Evolutionary conservation across 2,113 vertebrate genomes (phyloP), one percentile per base, ranked within the genome.

Genomic region (Rhea americana): DNA sequence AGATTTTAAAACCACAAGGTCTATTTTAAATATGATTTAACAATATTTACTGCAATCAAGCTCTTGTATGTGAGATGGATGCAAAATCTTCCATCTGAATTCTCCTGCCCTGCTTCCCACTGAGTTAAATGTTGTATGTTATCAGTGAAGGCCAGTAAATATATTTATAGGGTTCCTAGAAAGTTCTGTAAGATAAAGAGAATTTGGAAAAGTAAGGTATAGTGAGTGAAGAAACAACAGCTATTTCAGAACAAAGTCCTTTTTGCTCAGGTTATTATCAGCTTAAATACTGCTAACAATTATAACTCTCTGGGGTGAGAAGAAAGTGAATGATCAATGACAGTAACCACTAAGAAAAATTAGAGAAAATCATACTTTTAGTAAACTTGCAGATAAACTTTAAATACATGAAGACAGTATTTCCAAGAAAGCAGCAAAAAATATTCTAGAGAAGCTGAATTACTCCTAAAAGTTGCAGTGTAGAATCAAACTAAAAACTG

Each of bases 251-350:
- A 90, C 32, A 73, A 78, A 90, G 32, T 53, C 0, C 73, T 47
- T 88, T 87, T 93, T 94, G 53, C 55, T 85, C 30, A n/a, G 32
- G 16, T 82, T 80, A 83, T 91, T 92, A 93, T 82, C 9, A 81
- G n/a, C 39, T 77, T 73, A 89, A 88, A 82, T 66, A 89, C 14
- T 53, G 19, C 45, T n/a, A n/a, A 58, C 25, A 90, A 22, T 0
- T 87, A 4, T 28, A 77, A 66, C 48, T 84, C 12, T 77, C 30
- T 59, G 5, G 32, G 84, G 70, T 8, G 28, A 43, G 53, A 87
- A 15, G 22, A 75, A 18, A 59, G 20, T 10, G 21, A 90, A 76
- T 11, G 14, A 72, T 43, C 30, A 85, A 59, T 0, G 71, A 50
- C 35, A 87, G 65, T 10, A 91, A 76, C 39, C 45, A 72, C 20